phyloP scores from a whole-genome alignment of 2,888 invertebrate species.

The Selenia dentaria region DNA sequence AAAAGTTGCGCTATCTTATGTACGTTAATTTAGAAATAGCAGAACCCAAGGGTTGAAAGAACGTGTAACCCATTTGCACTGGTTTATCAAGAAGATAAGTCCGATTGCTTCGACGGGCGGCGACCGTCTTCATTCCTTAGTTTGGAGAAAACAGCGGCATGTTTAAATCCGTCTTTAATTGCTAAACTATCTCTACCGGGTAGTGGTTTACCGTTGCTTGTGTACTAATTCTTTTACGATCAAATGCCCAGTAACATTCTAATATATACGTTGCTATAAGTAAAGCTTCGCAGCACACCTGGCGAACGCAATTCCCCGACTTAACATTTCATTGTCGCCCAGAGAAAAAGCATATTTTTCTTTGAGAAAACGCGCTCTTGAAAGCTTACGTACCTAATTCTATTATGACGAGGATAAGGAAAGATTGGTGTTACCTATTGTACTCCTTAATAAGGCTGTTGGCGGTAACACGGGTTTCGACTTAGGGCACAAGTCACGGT shows the following conservation, averaged over 20 bases:
- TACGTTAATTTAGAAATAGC: conserved; percentile 67
- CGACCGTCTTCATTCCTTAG: conserved; percentile 72
- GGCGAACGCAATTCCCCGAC: conserved; percentile 21
- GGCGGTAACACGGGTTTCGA: conserved; percentile 71
- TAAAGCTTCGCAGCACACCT: conserved; percentile 19
- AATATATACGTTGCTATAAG: conserved; percentile 3
- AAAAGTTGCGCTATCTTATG: conserved; percentile 68
- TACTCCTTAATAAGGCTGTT: conserved; percentile 54
- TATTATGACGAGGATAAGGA: conserved; percentile 50
- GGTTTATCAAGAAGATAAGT: conserved; percentile 78
- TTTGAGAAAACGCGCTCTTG: conserved; percentile 39
- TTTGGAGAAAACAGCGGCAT: conserved; percentile 63
- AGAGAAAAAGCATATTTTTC: conserved; percentile 33
- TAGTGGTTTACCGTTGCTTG: conserved; percentile 59
- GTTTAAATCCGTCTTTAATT: conserved; percentile 70
- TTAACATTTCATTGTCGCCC: conserved; percentile 24
- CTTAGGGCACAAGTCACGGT: conserved; percentile 66
- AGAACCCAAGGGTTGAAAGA: conserved; percentile 64
- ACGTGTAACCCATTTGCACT: conserved; percentile 77
- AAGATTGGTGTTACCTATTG: conserved; percentile 52
- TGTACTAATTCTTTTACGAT: conserved; percentile 35
- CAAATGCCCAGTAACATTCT: conserved; percentile 28
- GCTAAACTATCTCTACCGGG: conserved; percentile 60
- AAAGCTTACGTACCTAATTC: conserved; percentile 46
- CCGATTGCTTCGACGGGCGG: conserved; percentile 56